A percentile compares a stretch with the other conserved stretches of the same genome.
Conservation (phyloP, 2,797 vertebrate genomes). For the Rhynchotus rufescens region DNA sequence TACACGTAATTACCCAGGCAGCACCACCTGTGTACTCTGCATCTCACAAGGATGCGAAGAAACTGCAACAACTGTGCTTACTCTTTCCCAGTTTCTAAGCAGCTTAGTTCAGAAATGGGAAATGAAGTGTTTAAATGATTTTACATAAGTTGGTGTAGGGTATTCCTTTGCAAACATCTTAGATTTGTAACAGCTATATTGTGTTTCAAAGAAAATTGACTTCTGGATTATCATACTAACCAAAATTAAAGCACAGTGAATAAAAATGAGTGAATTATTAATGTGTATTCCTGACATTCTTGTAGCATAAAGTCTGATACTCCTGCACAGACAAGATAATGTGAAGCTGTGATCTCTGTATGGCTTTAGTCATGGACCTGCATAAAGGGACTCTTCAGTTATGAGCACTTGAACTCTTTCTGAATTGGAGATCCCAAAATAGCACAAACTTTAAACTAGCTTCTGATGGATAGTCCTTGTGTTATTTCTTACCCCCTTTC, state of each 20-base stretch:
- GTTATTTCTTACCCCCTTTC: slow-evolving; percentile 42
- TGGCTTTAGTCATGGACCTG: slow-evolving; percentile 35
- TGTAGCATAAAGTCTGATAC: slow-evolving; percentile 57
- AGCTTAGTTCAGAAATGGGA: slow-evolving; percentile 9
- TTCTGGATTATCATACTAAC: slow-evolving; percentile 41
- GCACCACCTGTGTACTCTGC: background rate
- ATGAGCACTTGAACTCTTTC: slow-evolving; percentile 54
- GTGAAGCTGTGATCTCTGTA: slow-evolving; percentile 52
- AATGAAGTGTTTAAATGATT: slow-evolving; percentile 30
- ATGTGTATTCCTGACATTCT: slow-evolving; percentile 38
- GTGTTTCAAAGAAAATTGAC: slow-evolving; percentile 57
- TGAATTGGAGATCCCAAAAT: slow-evolving; percentile 45
- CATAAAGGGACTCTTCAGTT: slow-evolving; percentile 65
- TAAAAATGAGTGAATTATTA: slow-evolving; percentile 50
- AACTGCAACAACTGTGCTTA: background rate
- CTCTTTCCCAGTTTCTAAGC: background rate
- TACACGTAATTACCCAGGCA: background rate
- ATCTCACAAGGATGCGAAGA: slow-evolving; percentile 27
- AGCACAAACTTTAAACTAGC: slow-evolving; percentile 59
- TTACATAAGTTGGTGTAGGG: slow-evolving; percentile 2
- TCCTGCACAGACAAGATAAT: slow-evolving; percentile 50
- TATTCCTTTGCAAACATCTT: slow-evolving; percentile 53
- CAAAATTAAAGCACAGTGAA: slow-evolving; percentile 49
- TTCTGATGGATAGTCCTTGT: slow-evolving; percentile 60
- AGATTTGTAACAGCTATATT: slow-evolving; percentile 44